These are phyloP conservation scores for Corythoichthys haematopterus DNA, from an alignment of 2,113 vertebrate genomes.

Conservation along the genomic window DNA sequence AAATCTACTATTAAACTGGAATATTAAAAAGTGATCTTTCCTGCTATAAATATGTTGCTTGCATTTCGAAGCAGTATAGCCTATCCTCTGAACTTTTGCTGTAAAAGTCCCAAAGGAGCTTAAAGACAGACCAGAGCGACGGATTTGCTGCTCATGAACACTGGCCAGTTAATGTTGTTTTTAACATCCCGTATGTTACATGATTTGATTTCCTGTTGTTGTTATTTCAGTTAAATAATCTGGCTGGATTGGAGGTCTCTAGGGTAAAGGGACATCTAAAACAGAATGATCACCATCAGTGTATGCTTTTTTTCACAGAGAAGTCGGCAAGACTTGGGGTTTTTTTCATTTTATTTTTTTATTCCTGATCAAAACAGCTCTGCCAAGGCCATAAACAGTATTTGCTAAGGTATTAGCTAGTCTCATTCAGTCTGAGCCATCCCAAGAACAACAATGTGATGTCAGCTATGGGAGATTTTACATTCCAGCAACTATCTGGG, in stretches of 20 bases:
- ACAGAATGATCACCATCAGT: constrained; percentile 1
- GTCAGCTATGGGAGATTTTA: neutral
- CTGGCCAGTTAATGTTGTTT: constrained; percentile 67
- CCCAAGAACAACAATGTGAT: neutral
- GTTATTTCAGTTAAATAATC: constrained; percentile 69
- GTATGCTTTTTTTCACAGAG: constrained; percentile 41
- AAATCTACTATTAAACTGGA: constrained; percentile 47
- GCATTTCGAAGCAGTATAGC: constrained; percentile 63
- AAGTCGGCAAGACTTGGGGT: constrained; percentile 15
- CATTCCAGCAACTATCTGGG: neutral
- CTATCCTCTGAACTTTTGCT: constrained; percentile 54
- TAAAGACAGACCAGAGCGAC: constrained; percentile 67
- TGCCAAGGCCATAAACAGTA: neutral
- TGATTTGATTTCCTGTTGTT: constrained; percentile 72
- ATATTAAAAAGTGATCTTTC: constrained; percentile 55
- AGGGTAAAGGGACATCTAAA: neutral
- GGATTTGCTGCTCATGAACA: constrained; percentile 64
- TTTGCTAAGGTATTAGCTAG: neutral
- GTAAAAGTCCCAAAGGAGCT: constrained; percentile 70
- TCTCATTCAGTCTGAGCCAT: neutral
- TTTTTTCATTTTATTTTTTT: constrained; percentile 29
- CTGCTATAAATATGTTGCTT: constrained; percentile 72
- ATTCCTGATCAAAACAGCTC: constrained; percentile 4
- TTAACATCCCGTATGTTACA: constrained; percentile 64
- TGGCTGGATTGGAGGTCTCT: constrained; percentile 51